Percentiles rank a stretch among this genome's conserved stretches.
Evolutionary conservation across 2,888 invertebrate genomes (phyloP).

Genomic region (Xestoiulus laeticollis): DNA sequence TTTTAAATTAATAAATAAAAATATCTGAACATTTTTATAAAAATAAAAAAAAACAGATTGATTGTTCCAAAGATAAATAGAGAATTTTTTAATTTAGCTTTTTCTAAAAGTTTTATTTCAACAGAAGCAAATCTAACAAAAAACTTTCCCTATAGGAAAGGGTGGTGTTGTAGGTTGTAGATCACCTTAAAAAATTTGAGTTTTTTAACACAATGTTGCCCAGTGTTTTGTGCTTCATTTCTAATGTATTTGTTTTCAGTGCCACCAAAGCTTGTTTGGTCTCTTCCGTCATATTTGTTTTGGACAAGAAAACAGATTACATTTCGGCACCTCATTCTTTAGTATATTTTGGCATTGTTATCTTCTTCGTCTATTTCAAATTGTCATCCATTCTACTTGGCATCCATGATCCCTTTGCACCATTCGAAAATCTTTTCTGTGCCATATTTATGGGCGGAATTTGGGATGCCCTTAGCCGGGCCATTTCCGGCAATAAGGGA

Average conservation of each 20-base stretch:
- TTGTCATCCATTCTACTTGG: constrained; percentile 94
- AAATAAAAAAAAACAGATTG: too few species aligned
- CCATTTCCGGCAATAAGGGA: constrained; percentile 71
- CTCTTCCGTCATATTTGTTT: constrained; percentile 93
- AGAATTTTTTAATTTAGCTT: too few species aligned
- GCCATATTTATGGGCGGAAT: constrained; percentile 97
- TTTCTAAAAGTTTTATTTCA: too few species aligned
- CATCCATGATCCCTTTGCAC: constrained; percentile 98
- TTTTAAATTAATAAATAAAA: too few species aligned
- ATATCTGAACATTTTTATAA: too few species aligned
- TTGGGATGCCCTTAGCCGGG: constrained; percentile 94
- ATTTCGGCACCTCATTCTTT: constrained; percentile 96
- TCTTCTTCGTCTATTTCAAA: constrained; percentile 76
- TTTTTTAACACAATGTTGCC: too few species aligned
- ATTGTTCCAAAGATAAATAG: too few species aligned
- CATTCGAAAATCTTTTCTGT: constrained; percentile 98
- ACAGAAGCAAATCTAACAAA: too few species aligned
- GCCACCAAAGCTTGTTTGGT: constrained; percentile 96
- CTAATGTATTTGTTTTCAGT: constrained; percentile 69
- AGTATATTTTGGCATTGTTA: constrained; percentile 96
- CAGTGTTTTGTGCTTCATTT: background rate
- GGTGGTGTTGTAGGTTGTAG: too few species aligned
- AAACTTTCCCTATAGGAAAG: too few species aligned
- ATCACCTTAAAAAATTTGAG: too few species aligned
- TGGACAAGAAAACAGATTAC: constrained; percentile 95